Evolutionary conservation across 2,888 invertebrate genomes (phyloP), one percentile per base, ranked within the genome.

Genomic region (Entomobrya proxima): DNA sequence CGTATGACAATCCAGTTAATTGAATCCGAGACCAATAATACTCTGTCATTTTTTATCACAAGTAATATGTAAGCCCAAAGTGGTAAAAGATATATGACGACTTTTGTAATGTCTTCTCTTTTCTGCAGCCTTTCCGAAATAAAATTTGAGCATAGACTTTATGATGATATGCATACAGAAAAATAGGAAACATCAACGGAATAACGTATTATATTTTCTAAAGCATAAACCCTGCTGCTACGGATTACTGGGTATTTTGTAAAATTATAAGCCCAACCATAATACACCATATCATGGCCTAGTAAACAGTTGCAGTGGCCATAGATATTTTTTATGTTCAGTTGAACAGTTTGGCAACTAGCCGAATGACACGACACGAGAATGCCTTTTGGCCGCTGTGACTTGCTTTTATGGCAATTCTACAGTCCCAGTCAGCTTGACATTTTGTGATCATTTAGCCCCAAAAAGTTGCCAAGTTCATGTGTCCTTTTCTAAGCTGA

Each of bases 401-500:
- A 30, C 24, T 44, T 44, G 13, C 24, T 27, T 24, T 40, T n/a
- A 2, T 75, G 30, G 13, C 58, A 11, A 24, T 30, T 61, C 40
- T 35, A 37, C 50, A 40, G 27, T 18, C 44, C 11, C 47, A 77
- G 27, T 61, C 64, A 64, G 44, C 64, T 50, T 64, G 78, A 78
- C 78, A 77, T 61, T 75, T 77, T 76, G 58, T 58, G 52, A 40
- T 76, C 55, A 40, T 52, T 32, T 37, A 13, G 24, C 27, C 37
- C 55, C 4, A 72, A 74, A 58, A 18, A 37, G 24, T 75, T 55
- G 35, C 75, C 50, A 75, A 75, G 50, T 75, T 50, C 75, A 75
- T 44, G 27, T 50, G 50, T 30, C 11, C 32, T 4, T 24, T 11
- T 52, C 15, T 18, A 18, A 52, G 5, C n/a, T 9, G n/a, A n/a